These are phyloP conservation scores for Brachystomella parvula DNA, from an alignment of 1,140 invertebrate species.

Conservation along the genomic window DNA sequence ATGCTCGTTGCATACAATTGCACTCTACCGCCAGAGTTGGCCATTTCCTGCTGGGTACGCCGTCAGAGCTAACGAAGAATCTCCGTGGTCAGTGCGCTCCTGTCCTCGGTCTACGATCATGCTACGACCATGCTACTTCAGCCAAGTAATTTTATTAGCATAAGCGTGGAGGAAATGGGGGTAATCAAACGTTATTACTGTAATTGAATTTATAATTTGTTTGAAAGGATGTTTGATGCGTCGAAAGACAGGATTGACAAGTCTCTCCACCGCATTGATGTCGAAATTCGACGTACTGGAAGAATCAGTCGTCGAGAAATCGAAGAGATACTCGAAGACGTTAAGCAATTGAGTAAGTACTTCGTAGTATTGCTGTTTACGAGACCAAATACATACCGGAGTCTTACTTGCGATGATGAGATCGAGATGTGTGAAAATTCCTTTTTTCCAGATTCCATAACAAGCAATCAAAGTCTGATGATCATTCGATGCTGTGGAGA, in stretches of 20 bases:
- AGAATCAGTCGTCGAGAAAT: slow-evolving; percentile 60
- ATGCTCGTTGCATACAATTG: not conserved
- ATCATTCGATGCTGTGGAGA: slow-evolving; percentile 70
- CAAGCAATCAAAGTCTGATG: slow-evolving; percentile 63
- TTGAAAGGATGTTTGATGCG: not conserved
- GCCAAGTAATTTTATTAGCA: not conserved
- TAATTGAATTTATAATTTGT: not conserved
- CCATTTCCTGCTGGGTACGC: not conserved
- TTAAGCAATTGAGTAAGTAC: slow-evolving; percentile 50
- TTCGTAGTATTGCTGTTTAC: not conserved
- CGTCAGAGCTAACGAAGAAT: not conserved
- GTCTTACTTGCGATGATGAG: not conserved
- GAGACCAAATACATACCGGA: slow-evolving; percentile 1
- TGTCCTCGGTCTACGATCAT: not conserved
- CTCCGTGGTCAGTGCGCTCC: not conserved
- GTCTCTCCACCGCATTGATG: slow-evolving; percentile 56
- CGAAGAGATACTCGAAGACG: slow-evolving; percentile 63
- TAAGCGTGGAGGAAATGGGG: not conserved
- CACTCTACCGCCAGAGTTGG: not conserved
- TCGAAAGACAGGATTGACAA: slow-evolving; percentile 47
- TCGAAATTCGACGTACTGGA: slow-evolving; percentile 59
- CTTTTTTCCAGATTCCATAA: slow-evolving; percentile 48
- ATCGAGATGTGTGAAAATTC: too few relatives aligned
- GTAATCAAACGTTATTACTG: not conserved
- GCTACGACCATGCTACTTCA: not conserved